Evolutionary conservation across 2,113 vertebrate species (phyloP).

Genomic region (Podocnemis expansa): DNA sequence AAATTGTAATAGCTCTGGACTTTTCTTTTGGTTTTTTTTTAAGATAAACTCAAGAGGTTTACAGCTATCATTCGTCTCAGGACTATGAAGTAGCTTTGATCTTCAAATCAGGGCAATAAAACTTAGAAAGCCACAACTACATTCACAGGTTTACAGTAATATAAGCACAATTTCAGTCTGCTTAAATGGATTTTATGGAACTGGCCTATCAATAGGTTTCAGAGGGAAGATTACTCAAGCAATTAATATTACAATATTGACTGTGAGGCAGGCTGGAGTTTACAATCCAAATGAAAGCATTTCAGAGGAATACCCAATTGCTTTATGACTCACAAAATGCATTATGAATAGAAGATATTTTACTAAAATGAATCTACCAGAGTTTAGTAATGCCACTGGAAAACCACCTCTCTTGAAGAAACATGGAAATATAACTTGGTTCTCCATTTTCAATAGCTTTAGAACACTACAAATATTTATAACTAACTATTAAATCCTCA

Average conservation of each 20-base stretch:
- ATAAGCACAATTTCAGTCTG: fast-evolving
- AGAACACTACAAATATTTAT: neutral
- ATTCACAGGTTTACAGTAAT: too few species aligned
- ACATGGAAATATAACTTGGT: neutral
- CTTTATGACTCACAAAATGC: neutral
- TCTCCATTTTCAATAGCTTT: neutral
- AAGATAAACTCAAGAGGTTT: neutral
- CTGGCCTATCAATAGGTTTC: neutral
- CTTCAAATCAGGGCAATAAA: neutral
- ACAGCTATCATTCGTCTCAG: neutral
- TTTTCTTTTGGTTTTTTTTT: too few species aligned
- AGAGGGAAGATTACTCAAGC: too few species aligned
- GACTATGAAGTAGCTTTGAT: neutral
- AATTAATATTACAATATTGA: neutral
- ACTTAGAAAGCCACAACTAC: neutral
- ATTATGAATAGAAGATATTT: neutral
- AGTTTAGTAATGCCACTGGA: neutral
- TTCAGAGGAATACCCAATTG: neutral
- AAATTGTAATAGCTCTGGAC: too few species aligned
- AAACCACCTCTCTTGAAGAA: neutral
- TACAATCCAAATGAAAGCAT: fast-evolving
- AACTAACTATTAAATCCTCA: neutral
- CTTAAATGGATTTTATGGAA: neutral
- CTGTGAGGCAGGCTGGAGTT: neutral
- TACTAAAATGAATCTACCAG: neutral